These are phyloP conservation scores for Sebastes elongatus DNA, from an alignment of 2,797 vertebrate genomes.

Conservation along the genomic window DNA sequence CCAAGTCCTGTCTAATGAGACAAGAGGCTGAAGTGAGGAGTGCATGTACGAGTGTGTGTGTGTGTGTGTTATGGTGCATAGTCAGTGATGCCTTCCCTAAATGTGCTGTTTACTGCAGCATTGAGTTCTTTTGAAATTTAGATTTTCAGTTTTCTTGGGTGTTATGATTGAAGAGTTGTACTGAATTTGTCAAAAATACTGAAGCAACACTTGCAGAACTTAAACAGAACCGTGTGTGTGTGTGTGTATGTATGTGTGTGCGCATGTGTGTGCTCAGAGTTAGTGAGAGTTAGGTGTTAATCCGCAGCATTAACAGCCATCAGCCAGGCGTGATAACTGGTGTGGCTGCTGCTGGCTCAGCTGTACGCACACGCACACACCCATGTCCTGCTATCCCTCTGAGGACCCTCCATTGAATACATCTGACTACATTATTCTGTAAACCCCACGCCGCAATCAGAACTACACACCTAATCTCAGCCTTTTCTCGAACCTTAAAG, in stretches of 20 bases:
- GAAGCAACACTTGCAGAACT: neutral
- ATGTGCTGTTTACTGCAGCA: neutral
- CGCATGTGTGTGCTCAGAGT: constrained; percentile 14
- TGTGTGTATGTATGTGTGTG: neutral
- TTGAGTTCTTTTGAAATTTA: neutral
- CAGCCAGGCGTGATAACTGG: constrained; percentile 78
- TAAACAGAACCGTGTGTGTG: neutral
- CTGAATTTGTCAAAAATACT: neutral
- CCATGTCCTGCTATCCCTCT: neutral
- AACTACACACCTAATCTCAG: neutral
- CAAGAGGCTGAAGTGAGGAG: constrained; percentile 49
- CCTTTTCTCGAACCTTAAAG: neutral
- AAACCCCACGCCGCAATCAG: neutral
- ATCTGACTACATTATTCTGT: neutral
- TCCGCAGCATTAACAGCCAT: constrained; percentile 76
- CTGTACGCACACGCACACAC: constrained; percentile 40
- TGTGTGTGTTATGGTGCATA: neutral
- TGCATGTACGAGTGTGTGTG: constrained; percentile 11
- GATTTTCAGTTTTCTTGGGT: neutral
- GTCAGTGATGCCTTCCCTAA: neutral
- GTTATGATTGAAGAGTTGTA: neutral
- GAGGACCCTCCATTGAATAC: constrained; percentile 12
- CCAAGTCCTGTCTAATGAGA: constrained; percentile 65
- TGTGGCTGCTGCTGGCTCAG: constrained; percentile 79
- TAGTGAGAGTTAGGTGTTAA: constrained; percentile 65